Evolutionary conservation across 2,113 vertebrate species (phyloP), one percentile per base, ranked within the genome.

Genomic region (Rhineura floridana): DNA sequence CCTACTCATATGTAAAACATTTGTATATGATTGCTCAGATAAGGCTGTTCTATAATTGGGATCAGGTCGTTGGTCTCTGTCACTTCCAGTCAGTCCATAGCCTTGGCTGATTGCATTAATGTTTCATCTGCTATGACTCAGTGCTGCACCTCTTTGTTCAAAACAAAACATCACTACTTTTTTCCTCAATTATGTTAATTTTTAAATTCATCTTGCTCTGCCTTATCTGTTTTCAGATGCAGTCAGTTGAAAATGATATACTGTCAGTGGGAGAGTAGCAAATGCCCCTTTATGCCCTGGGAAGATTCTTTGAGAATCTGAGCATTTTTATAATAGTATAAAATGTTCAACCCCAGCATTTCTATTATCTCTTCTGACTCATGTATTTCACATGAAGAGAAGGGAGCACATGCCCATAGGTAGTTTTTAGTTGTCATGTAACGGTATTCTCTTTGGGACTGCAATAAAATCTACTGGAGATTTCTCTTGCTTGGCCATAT

Each of bases 61-160:
- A 93, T 89, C 86, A 63, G 91, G 59, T 63, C 65, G 28, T 92
- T 2, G 1, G 50, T 36, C 10, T 82, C 81, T 89, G 86, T 83
- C 90, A 88, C 85, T 94, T 89, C 86, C 44, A 89, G 70, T 88
- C 46, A 89, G 84, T 76, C 89, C 42, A 91, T 46, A 79, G 90
- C 83, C 89, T 94, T 78, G 89, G 87, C 83, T 95, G 94, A 94
- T 93, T 94, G 91, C 92, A 83, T 92, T 92, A 95, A 93, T 95
- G 91, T 92, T 93, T 85, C 84, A 73, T 25, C 83, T 91, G 76
- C 88, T 87, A 55, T 89, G 89, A 67, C 62, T 92, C 85, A 76
- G 36, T 76, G 87, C 90, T 17, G 90, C 77, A 90, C 76, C 79
- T 88, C 77, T 83, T 93, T 93, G 85, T 93, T 93, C 88, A 89